Evolutionary conservation across 1,140 invertebrate species (phyloP).

Genomic region (Drosophila azteca): DNA sequence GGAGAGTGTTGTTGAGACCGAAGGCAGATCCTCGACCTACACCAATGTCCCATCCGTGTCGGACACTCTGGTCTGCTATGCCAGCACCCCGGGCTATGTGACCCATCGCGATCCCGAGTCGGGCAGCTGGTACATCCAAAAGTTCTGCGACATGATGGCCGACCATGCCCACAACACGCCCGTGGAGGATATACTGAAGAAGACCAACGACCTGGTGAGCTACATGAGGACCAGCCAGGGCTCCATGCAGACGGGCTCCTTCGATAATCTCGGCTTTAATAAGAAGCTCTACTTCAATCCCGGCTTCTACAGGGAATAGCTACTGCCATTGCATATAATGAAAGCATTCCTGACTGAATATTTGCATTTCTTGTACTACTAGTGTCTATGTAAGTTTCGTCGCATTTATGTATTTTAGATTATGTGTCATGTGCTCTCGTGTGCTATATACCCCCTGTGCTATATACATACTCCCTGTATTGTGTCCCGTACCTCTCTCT

Average conservation of each 20-base stretch:
- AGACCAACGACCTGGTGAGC: constrained; percentile 84
- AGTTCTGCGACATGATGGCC: constrained; percentile 90
- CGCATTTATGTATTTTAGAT: constrained; percentile 32
- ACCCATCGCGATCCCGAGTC: constrained; percentile 86
- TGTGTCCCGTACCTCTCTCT: neutral
- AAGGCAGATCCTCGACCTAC: constrained; percentile 16
- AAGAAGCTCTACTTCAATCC: constrained; percentile 77
- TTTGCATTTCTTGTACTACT: constrained; percentile 39
- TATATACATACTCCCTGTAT: constrained; percentile 1
- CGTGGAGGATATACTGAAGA: constrained; percentile 87
- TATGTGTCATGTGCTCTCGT: constrained; percentile 26
- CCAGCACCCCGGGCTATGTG: constrained; percentile 87
- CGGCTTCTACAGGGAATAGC: constrained; percentile 43
- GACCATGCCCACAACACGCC: constrained; percentile 87
- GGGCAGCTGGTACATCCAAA: constrained; percentile 91
- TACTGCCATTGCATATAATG: constrained; percentile 21
- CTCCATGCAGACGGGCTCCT: constrained; percentile 60
- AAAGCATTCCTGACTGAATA: constrained; percentile 56
- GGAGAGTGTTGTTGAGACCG: constrained; percentile 21
- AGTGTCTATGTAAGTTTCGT: constrained; percentile 3
- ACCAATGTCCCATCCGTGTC: constrained; percentile 75
- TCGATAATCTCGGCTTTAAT: constrained; percentile 65
- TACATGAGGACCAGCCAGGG: constrained; percentile 16
- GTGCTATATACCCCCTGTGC: constrained; percentile 14
- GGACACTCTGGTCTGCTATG: constrained; percentile 88